phyloP scores from a whole-genome alignment of 2,113 vertebrate species.

The Pseudopipra pipra region DNA sequence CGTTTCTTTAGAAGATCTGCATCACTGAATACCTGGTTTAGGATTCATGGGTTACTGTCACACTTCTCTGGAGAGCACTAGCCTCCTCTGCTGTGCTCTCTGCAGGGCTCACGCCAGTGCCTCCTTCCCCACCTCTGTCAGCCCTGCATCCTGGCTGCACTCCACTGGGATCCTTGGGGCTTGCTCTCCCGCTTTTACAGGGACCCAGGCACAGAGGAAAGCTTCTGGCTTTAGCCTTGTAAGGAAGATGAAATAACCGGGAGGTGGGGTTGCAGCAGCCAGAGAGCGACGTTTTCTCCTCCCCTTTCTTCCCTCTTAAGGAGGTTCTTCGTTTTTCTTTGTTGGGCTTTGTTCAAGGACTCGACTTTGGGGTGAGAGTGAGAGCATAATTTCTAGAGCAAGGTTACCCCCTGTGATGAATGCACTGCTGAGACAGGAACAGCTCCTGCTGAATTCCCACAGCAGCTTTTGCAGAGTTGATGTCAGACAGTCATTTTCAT shows the following conservation, averaged over 20 bases:
- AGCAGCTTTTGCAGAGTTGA: not conserved
- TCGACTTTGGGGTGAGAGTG: fast-evolving
- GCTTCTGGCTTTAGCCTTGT: constrained; percentile 58
- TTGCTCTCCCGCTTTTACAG: not conserved
- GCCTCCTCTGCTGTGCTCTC: not conserved
- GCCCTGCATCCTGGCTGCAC: not conserved
- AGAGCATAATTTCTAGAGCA: not conserved
- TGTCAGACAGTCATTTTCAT: not conserved
- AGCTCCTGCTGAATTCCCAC: not conserved
- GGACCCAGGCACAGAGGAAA: not conserved
- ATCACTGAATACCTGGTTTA: not conserved
- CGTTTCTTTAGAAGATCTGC: not conserved
- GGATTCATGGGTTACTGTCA: not conserved
- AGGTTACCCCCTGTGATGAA: not conserved
- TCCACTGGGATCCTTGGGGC: not conserved
- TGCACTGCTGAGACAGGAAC: not conserved
- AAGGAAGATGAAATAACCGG: constrained; percentile 65
- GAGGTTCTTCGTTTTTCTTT: constrained; percentile 6
- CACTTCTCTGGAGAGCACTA: not conserved
- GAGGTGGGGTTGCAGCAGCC: constrained; percentile 48
- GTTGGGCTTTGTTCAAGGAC: fast-evolving
- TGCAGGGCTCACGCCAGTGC: not conserved
- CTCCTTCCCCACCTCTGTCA: not conserved
- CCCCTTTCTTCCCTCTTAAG: constrained; percentile 58
- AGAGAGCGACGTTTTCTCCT: not conserved